Evolutionary conservation across 2,113 vertebrate genomes (phyloP), one percentile per base, ranked within the genome.

Genomic region (Marcusenius ussheri): DNA sequence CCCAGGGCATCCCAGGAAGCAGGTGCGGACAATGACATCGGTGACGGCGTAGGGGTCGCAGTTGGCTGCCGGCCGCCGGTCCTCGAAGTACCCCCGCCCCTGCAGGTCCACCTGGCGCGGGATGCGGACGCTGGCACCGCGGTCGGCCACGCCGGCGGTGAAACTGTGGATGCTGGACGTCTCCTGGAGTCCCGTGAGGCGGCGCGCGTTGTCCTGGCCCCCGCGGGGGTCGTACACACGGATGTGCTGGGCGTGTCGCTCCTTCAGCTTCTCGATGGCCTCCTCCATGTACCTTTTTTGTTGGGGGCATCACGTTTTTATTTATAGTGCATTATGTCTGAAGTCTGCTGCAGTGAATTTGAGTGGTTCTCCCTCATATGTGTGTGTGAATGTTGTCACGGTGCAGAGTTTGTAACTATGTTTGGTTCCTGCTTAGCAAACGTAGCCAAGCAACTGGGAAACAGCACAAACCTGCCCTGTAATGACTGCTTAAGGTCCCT

Each of bases 41-140:
- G 94, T 96, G 39, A 97, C 96, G 0, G 94, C 93, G 0, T 97
- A 97, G 0, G 96, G 96, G 92, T 97, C 96, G 0, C 96, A 96
- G 94, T 96, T 97, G 90, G 96, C 95, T 0, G 96, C 92, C 0
- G 96, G 96, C 24, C 95, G 93, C 80, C 96, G 93, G 86, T 96
- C 96, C 91, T 96, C 96, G 0, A 96, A 96, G 93, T 96, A 96
- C 1, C 96, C 96, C 0, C 0, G 91, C 21, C 95, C 94, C 0
- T 96, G 94, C 83, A 95, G 95, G 66, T 92, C 93, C 0, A 96
- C 95, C 70, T 95, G 94, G 10, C 95, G 95, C 0, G 96, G 96
- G 90, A 97, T 96, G 5, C 95, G 95, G 92, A 96, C 94, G 90
- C 96, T 96, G 91, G 94, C 95, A 0, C 94, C 94, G 0, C 95